Percentiles rank a stretch among this genome's conserved stretches.
phyloP scores from a whole-genome alignment of 2,797 vertebrate species.

The Microctenopoma steveboyesi region DNA sequence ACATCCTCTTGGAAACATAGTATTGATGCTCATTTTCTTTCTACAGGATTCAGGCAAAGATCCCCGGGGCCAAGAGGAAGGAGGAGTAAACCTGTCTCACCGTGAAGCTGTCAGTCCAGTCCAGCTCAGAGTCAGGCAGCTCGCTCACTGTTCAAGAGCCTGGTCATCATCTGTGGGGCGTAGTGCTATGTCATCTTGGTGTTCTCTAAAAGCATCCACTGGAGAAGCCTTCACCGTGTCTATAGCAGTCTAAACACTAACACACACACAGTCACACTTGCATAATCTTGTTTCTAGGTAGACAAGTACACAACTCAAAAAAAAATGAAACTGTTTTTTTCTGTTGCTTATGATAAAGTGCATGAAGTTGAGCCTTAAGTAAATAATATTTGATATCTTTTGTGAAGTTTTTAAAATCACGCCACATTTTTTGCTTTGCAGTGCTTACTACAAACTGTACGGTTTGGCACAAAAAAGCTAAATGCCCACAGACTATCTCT shows the following conservation, averaged over 20 bases:
- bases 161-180: conserved; percentile 83
- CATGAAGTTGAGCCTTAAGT: conserved; percentile 96
- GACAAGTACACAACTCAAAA: conserved; percentile 77
- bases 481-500: conserved; percentile 81
- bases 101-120: conserved; percentile 59
- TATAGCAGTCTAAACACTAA: conserved; percentile 89
- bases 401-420: conserved; percentile 81
- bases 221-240: conserved; percentile 89
- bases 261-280: conserved; percentile 78
- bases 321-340: conserved; percentile 85
- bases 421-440: conserved; percentile 88
- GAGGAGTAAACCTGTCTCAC: conserved; percentile 84
- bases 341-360: conserved; percentile 96
- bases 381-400: conserved; percentile 90
- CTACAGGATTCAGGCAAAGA: conserved; percentile 97
- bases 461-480: conserved; percentile 85
- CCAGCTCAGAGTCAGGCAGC: conserved; percentile 68
- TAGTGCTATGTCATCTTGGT: conserved; percentile 86
- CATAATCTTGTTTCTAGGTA: conserved; percentile 92
- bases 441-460: conserved; percentile 90
- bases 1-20: conserved; percentile 5
- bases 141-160: conserved; percentile 65
- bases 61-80: conserved; percentile 97
- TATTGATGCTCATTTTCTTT: conserved; percentile 38
- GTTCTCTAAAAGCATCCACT: conserved; percentile 85